These are phyloP conservation scores for Artemia sp. DNA, from an alignment of 2,888 invertebrate species.

Conservation along the genomic window DNA sequence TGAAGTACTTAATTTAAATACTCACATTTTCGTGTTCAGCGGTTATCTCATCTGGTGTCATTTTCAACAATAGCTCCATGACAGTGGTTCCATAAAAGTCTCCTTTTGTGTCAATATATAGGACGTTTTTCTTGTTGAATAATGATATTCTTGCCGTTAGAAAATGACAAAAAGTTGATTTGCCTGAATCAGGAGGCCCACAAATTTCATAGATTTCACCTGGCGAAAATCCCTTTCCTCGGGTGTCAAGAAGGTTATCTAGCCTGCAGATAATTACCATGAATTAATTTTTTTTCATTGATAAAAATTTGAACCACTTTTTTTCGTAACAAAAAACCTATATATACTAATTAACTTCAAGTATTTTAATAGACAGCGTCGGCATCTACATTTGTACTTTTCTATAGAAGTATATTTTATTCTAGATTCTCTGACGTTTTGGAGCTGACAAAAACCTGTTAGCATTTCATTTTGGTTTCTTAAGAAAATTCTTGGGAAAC, in stretches of 20 bases:
- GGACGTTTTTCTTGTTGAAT: slow-evolving; percentile 2
- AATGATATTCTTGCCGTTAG: not conserved
- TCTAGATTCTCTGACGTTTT: too few relatives aligned
- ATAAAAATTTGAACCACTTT: too few relatives aligned
- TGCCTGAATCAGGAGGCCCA: slow-evolving; percentile 7
- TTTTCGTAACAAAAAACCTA: too few relatives aligned
- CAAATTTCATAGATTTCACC: slow-evolving; percentile 6
- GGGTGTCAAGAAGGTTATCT: not conserved
- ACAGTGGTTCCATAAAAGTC: not conserved
- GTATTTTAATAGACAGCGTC: too few relatives aligned
- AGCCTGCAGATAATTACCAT: not conserved
- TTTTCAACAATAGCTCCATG: slow-evolving; percentile 4
- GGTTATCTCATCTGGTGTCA: not conserved
- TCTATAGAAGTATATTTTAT: too few relatives aligned
- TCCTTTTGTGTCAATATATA: slow-evolving; percentile 5
- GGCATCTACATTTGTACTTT: too few relatives aligned
- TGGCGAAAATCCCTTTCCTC: not conserved
- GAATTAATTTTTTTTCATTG: too few relatives aligned
- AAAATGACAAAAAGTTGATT: not conserved
- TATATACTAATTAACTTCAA: too few relatives aligned
- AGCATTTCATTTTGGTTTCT: too few relatives aligned
- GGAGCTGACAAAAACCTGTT: too few relatives aligned
- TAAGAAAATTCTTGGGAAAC: too few relatives aligned
- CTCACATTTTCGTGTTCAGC: not conserved
- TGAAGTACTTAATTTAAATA: too few relatives aligned